These are phyloP conservation scores for Murina feae DNA, from an alignment of 2,113 vertebrate genomes.

Conservation along the genomic window DNA sequence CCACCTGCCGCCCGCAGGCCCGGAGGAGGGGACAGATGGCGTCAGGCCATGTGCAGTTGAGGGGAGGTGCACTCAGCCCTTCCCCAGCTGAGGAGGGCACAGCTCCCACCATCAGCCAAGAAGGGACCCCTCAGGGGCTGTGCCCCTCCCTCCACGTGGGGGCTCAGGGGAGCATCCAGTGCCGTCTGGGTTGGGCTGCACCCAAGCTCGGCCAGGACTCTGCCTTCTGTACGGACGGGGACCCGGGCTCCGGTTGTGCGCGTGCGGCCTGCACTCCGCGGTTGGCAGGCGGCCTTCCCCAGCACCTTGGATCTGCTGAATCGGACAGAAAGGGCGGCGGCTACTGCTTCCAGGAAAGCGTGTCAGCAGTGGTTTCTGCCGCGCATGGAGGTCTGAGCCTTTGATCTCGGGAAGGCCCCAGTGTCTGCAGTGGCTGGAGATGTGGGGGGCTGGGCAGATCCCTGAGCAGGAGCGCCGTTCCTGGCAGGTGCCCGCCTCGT, in stretches of 20 bases:
- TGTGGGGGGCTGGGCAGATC: background rate
- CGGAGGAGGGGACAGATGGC: no score
- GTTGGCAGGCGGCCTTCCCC: background rate
- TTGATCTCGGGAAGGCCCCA: background rate
- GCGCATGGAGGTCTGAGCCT: background rate
- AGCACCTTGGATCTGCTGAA: background rate
- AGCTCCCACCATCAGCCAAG: accelerated
- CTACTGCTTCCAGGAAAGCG: background rate
- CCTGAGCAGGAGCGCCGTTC: background rate
- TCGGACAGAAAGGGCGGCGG: background rate
- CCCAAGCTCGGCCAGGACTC: background rate
- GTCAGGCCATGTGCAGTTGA: accelerated
- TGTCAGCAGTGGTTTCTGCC: background rate
- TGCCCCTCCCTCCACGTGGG: background rate
- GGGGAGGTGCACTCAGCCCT: background rate
- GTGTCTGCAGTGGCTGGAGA: background rate
- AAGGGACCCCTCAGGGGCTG: background rate
- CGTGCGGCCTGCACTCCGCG: background rate
- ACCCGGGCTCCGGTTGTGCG: background rate
- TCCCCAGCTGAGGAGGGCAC: background rate
- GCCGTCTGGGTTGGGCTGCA: background rate
- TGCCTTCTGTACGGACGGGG: accelerated
- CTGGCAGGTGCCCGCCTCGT: background rate
- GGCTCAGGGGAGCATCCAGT: accelerated
- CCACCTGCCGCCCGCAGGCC: background rate